These are phyloP conservation scores for Parnassius orleans DNA, from an alignment of 2,888 invertebrate genomes.

Conservation along the genomic window DNA sequence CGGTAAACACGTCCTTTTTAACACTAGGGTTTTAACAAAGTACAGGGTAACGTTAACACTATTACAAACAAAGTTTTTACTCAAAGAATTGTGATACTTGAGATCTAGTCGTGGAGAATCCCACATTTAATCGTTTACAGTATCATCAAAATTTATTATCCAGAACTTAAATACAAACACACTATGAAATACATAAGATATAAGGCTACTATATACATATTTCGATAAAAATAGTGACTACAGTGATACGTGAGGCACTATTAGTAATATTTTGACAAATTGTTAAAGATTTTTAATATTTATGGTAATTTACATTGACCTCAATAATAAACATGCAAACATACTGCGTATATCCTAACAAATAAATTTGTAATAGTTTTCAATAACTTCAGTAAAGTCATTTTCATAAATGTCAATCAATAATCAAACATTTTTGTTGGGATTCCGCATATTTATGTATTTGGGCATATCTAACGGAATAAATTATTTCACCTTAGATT, in stretches of 20 bases:
- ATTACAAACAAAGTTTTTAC: too few relatives aligned
- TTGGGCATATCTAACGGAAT: conserved; percentile 17
- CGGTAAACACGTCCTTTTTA: too few relatives aligned
- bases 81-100: too few relatives aligned
- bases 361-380: not conserved
- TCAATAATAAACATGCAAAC: not conserved
- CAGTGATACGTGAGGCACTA: not conserved
- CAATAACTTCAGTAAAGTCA: too few relatives aligned
- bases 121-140: conserved; percentile 11
- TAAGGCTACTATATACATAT: conserved; percentile 4
- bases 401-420: too few relatives aligned
- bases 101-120: too few relatives aligned
- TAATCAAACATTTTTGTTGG: too few relatives aligned
- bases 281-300: not conserved
- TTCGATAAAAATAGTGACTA: not conserved
- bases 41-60: too few relatives aligned
- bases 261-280: not conserved
- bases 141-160: conserved; percentile 26
- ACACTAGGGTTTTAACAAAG: too few relatives aligned
- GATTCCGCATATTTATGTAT: not conserved
- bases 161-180: conserved; percentile 19
- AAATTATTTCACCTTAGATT: conserved; percentile 31
- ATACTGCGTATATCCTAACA: not conserved
- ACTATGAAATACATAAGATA: conserved; percentile 20
- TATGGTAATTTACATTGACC: not conserved